Conservation (phyloP, 2,797 vertebrate genomes). For the Pseudomugil gertrudae region DNA sequence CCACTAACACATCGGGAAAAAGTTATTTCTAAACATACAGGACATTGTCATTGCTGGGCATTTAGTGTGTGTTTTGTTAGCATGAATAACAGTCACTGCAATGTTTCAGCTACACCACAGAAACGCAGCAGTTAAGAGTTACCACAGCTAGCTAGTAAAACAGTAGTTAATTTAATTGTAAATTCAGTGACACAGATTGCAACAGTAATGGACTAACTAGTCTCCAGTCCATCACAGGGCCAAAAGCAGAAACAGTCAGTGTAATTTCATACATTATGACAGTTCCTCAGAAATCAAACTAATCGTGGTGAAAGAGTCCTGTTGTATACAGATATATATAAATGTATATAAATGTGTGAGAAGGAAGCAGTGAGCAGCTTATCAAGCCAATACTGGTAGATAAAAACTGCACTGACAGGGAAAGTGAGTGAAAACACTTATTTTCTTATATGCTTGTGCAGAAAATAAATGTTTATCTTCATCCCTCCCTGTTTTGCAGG, state of each 20-base stretch:
- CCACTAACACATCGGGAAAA: constrained; percentile 17
- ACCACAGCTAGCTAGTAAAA: not conserved
- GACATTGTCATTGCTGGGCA: constrained; percentile 15
- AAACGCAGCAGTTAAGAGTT: constrained; percentile 1
- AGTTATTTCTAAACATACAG: constrained; percentile 7
- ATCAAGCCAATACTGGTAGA: not conserved
- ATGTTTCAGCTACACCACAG: not conserved
- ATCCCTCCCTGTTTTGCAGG: constrained; percentile 73
- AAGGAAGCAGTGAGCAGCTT: not conserved
- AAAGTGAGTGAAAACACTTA: not conserved
- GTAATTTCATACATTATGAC: not conserved
- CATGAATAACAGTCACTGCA: not conserved
- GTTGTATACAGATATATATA: not conserved
- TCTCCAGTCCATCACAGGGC: too few relatives aligned
- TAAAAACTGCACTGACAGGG: not conserved
- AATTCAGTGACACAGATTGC: not conserved
- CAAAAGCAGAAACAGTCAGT: not conserved
- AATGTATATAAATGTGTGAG: too few relatives aligned
- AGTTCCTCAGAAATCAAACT: too few relatives aligned
- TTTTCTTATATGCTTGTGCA: not conserved
- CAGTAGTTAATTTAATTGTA: not conserved
- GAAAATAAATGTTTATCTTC: not conserved
- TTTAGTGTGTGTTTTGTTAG: not conserved
- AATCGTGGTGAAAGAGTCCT: not conserved
- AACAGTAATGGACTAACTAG: not conserved